A percentile compares a stretch with the other conserved stretches of the same genome.
phyloP scores from a whole-genome alignment of 2,113 vertebrate species.

The Beaufortia kweichowensis region DNA sequence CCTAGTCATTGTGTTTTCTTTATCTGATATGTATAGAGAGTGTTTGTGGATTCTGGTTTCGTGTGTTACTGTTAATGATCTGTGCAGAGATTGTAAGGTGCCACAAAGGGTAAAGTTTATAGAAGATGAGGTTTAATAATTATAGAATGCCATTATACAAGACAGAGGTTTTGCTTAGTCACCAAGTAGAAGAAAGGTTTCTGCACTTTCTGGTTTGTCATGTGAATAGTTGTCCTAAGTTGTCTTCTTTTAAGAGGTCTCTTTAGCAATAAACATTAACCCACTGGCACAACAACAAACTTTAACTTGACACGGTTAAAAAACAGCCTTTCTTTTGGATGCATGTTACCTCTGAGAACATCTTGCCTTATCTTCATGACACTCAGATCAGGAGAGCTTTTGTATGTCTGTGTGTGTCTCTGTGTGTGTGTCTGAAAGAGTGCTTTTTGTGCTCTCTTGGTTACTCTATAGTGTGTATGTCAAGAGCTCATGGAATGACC shows the following conservation, averaged over 20 bases:
- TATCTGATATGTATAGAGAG: background rate
- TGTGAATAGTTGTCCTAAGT: background rate
- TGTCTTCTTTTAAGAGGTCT: background rate
- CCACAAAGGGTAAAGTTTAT: constrained; percentile 11
- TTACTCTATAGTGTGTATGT: constrained; percentile 34
- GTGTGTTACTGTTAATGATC: constrained; percentile 25
- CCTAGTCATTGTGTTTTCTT: background rate
- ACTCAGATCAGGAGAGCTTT: background rate
- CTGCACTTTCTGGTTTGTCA: constrained; percentile 21
- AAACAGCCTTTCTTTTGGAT: background rate
- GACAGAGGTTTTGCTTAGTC: constrained; percentile 14
- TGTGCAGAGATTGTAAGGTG: constrained; percentile 13
- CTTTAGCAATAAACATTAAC: constrained; percentile 10
- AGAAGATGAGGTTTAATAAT: constrained; percentile 38
- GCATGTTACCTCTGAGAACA: constrained; percentile 3
- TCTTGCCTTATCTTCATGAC: background rate
- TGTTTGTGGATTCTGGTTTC: background rate
- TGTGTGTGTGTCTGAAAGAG: background rate
- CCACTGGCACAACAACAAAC: background rate
- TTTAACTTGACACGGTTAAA: constrained; percentile 6
- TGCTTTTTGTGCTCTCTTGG: constrained; percentile 43
- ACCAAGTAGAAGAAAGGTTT: background rate
- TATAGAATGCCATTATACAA: constrained; percentile 11
- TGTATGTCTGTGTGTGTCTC: background rate
- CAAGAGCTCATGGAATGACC: background rate